Evolutionary conservation across 2,113 vertebrate species (phyloP), one percentile per base, ranked within the genome.

Genomic region (Ibidorhyncha struthersii): DNA sequence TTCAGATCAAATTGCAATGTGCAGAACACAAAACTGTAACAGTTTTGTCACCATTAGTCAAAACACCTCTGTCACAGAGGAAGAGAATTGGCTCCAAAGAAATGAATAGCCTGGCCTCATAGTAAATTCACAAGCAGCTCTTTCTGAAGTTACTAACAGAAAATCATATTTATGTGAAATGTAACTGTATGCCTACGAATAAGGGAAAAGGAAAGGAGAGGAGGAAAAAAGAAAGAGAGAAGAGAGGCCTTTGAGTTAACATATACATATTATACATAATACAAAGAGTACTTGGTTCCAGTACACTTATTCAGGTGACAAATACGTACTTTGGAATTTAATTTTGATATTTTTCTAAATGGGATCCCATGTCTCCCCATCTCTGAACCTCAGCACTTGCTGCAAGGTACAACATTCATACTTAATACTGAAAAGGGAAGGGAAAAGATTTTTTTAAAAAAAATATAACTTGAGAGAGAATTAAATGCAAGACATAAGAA

Each of bases 11-110:
- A 82, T 21, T 62, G 32, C 53, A 92, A 93, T 5, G 10, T 30
- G 26, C 26, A 77, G 47, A 89, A 91, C 38, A 76, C 30, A 83
- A 56, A 78, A 84, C 29, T 63, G 12, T 32, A 85, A 70, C 26
- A 56, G 67, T 87, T 95, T 94, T 91, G 66, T 91, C 78, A 80
- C 34, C 45, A 58, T 93, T 65, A 95, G 71, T 89, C 82, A 91
- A 90, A 90, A 90, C 15, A 62, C 25, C 82, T 91, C 38, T 84
- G 76, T 59, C 67, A 86, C 43, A 81, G 50, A 89, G 25, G 36
- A 95, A 88, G 20, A 91, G 45, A 95, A 78, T 0, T 82, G 52
- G 34, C 53, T 93, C 45, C 50, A 49, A 73, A 65, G 12, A 87
- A 95, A 86, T 80, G 70, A 83, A 81, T 17, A 93, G 66, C 50